Conservation (phyloP, 2,888 invertebrate species). For the Hypolimnas misippus region DNA sequence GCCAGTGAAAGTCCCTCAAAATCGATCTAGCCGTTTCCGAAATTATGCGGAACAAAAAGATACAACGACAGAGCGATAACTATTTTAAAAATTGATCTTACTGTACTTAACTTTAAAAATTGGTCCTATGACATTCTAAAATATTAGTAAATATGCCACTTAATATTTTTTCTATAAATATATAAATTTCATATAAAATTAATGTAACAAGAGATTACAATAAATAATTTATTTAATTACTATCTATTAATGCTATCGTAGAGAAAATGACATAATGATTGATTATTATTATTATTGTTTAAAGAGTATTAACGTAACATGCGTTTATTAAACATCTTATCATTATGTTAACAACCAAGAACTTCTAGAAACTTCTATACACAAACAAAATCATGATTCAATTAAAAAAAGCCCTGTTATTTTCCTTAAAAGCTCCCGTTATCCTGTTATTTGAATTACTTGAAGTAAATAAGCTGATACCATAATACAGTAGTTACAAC, state of each 20-base stretch:
- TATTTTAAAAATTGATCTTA: too few species aligned
- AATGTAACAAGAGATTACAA: too few species aligned
- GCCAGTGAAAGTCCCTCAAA: too few species aligned
- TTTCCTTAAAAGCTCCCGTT: constrained; percentile 16
- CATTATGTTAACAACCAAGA: constrained; percentile 16
- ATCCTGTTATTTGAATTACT: neutral
- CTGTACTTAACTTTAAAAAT: too few species aligned
- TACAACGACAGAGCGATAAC: too few species aligned
- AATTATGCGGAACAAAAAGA: too few species aligned
- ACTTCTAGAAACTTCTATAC: constrained; percentile 24
- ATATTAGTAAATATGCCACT: too few species aligned
- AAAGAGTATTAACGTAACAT: constrained; percentile 1
- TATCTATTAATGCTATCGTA: neutral
- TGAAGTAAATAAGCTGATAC: neutral
- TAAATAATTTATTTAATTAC: too few species aligned
- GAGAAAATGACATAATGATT: neutral
- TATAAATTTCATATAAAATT: too few species aligned
- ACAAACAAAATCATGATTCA: constrained; percentile 17
- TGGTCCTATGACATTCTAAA: too few species aligned
- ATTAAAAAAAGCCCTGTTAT: constrained; percentile 10
- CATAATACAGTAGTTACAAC: neutral
- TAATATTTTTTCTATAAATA: too few species aligned
- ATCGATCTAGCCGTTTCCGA: too few species aligned
- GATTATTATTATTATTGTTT: constrained; percentile 17
- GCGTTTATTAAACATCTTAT: constrained; percentile 16